Conservation (phyloP, 2,797 vertebrate species). For the Chaunax sp. region DNA sequence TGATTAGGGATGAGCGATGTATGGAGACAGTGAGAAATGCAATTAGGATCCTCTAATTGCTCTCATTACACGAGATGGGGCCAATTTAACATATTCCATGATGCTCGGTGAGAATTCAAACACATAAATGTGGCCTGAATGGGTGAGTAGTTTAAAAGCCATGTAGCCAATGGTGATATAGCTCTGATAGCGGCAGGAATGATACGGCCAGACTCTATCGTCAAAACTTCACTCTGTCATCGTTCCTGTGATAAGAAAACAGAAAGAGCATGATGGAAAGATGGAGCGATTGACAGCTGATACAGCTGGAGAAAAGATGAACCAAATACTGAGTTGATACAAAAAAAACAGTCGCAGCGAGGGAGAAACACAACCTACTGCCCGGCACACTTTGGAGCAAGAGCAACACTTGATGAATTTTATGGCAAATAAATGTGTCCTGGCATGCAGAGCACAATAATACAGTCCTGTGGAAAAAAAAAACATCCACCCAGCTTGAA, state of each 20-base stretch:
- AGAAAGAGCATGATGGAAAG: conserved; percentile 30
- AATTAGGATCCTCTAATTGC: conserved; percentile 77
- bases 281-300: conserved; percentile 27
- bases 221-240: conserved; percentile 49
- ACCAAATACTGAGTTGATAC: conserved; percentile 16
- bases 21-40: conserved; percentile 63
- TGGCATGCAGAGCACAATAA: conserved; percentile 7
- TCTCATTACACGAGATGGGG: conserved; percentile 70
- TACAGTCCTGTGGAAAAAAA: conserved; percentile 56
- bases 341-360: conserved; percentile 22
- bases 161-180: conserved; percentile 25
- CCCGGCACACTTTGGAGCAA: background rate
- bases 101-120: conserved; percentile 41
- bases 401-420: conserved; percentile 7
- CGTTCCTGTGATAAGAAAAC: conserved; percentile 42
- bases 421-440: conserved; percentile 17
- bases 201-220: conserved; percentile 63
- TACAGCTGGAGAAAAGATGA: conserved; percentile 14
- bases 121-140: conserved; percentile 38
- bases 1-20: conserved; percentile 17
- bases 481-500: conserved; percentile 54
- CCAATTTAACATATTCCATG: conserved; percentile 44
- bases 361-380: background rate
- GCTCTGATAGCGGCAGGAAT: conserved; percentile 56
- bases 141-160: conserved; percentile 30